phyloP scores from a whole-genome alignment of 2,113 vertebrate species.

The Malurus melanocephalus region DNA sequence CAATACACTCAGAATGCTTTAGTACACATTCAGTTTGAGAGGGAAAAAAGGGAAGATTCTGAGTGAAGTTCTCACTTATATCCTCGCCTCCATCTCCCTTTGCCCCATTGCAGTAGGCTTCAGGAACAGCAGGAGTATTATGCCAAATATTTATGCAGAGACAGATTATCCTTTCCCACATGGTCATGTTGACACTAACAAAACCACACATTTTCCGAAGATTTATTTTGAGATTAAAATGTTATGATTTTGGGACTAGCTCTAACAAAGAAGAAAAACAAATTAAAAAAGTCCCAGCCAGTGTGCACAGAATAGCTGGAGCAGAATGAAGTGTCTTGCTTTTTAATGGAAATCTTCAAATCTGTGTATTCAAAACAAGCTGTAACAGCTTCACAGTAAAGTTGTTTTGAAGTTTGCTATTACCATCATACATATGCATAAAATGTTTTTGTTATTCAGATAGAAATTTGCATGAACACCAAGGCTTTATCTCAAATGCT shows the following conservation, averaged over 20 bases:
- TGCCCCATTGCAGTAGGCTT: neutral
- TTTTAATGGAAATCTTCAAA: neutral
- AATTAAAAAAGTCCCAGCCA: rapidly evolving
- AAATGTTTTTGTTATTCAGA: conserved; percentile 25
- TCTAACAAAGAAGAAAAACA: neutral
- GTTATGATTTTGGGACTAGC: neutral
- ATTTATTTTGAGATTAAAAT: neutral
- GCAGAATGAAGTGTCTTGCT: neutral
- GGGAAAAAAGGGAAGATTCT: neutral
- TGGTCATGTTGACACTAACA: neutral
- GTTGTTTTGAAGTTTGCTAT: conserved; percentile 1
- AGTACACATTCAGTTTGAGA: neutral
- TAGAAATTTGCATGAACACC: conserved; percentile 4
- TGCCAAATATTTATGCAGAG: neutral
- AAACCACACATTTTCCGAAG: neutral
- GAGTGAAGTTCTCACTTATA: neutral
- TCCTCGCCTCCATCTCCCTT: neutral
- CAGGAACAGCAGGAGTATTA: neutral
- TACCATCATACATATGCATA: conserved; percentile 19
- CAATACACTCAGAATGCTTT: neutral
- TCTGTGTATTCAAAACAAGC: neutral
- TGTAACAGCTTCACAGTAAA: neutral
- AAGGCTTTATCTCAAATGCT: conserved; percentile 14
- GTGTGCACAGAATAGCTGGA: neutral
- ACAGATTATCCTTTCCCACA: neutral